Evolutionary conservation across 1,140 invertebrate genomes (phyloP).

Genomic region (Nilaparvata lugens): DNA sequence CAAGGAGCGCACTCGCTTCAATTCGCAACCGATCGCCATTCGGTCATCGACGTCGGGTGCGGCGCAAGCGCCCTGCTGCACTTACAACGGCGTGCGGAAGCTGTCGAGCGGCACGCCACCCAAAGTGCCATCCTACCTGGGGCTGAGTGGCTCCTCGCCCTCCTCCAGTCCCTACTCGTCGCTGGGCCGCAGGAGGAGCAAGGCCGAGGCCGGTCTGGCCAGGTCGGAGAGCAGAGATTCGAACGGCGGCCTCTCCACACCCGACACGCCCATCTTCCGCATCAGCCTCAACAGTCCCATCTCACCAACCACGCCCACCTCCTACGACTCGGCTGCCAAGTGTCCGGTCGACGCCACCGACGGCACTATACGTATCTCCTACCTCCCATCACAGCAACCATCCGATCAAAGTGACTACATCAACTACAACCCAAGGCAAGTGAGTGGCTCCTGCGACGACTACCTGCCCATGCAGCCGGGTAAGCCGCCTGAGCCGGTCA

Average conservation of each 20-base stretch:
- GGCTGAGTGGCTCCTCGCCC: slow-evolving; percentile 23
- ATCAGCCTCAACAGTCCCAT: slow-evolving; percentile 49
- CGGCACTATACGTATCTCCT: slow-evolving; percentile 27
- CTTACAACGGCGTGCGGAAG: slow-evolving; percentile 32
- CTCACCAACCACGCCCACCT: slow-evolving; percentile 41
- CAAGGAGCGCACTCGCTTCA: slow-evolving; percentile 27
- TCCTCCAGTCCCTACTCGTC: slow-evolving; percentile 31
- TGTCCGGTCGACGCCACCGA: slow-evolving; percentile 31
- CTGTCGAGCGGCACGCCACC: slow-evolving; percentile 38
- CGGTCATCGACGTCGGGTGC: slow-evolving; percentile 33
- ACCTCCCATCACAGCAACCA: background rate
- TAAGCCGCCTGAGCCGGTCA: background rate
- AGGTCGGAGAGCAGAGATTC: slow-evolving; percentile 36
- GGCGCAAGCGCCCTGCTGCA: slow-evolving; percentile 7
- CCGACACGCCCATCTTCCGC: slow-evolving; percentile 46
- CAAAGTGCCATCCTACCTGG: slow-evolving; percentile 33
- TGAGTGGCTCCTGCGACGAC: background rate
- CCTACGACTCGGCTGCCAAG: slow-evolving; percentile 23
- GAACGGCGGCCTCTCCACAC: slow-evolving; percentile 39
- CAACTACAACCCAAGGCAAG: background rate
- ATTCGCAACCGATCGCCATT: slow-evolving; percentile 50
- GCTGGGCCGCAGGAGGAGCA: slow-evolving; percentile 27
- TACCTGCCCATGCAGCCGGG: slow-evolving; percentile 11
- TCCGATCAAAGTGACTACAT: slow-evolving; percentile 9
- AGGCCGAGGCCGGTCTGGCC: slow-evolving; percentile 27